A percentile compares a stretch with the other conserved stretches of the same genome.
Conservation (phyloP, 2,888 invertebrate genomes). For the Urechis unicinctus region DNA sequence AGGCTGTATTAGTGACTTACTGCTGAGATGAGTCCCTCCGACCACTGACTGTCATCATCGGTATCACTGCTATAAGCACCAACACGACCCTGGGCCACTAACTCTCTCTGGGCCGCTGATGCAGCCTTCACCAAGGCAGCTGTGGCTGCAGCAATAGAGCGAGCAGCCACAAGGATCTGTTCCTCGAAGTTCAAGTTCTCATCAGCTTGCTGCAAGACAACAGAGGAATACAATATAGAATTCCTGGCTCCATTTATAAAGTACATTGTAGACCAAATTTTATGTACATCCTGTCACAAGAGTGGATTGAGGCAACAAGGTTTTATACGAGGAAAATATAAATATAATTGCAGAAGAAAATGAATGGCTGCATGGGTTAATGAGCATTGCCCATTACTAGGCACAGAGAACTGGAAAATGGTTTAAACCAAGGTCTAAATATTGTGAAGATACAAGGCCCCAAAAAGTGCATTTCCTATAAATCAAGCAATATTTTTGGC, state of each 20-base stretch:
- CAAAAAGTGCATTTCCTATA: no score
- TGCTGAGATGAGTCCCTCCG: constrained; percentile 91
- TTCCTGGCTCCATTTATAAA: background rate
- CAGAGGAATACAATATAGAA: background rate
- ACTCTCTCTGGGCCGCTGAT: constrained; percentile 90
- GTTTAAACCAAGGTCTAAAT: no score
- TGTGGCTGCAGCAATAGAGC: constrained; percentile 94
- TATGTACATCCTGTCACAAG: background rate
- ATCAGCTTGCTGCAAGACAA: constrained; percentile 72
- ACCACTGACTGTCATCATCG: constrained; percentile 85
- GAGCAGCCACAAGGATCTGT: constrained; percentile 96
- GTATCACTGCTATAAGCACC: constrained; percentile 20
- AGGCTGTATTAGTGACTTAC: constrained; percentile 40
- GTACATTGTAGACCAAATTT: background rate
- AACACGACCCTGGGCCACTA: constrained; percentile 70
- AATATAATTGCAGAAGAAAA: background rate
- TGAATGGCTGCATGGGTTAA: background rate
- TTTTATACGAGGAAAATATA: background rate
- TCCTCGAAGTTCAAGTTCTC: constrained; percentile 96
- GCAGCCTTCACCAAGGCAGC: constrained; percentile 94
- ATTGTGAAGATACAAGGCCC: no score
- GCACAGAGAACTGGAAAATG: no score
- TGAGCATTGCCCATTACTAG: no score
- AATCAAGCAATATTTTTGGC: no score
- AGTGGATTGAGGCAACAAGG: background rate